Evolutionary conservation across 2,113 vertebrate genomes (phyloP).

Genomic region (Cacatua alba): DNA sequence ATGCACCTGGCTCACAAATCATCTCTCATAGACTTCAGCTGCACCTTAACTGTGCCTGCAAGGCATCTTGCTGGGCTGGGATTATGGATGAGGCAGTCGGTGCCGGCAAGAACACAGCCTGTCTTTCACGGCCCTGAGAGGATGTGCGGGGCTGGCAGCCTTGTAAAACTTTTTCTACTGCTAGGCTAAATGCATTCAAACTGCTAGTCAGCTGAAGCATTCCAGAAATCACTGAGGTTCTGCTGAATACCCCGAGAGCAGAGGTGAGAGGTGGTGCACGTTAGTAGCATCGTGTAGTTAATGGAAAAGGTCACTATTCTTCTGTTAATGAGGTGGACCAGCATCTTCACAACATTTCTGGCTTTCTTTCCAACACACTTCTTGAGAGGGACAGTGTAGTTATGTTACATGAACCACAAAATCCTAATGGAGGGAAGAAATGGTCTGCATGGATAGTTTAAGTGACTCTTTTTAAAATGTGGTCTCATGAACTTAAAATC

Average conservation of each 20-base stretch:
- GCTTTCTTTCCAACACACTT: rapidly evolving
- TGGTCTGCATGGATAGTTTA: not conserved
- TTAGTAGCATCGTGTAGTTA: not conserved
- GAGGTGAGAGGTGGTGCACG: not conserved
- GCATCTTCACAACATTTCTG: not conserved
- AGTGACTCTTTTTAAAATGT: not conserved
- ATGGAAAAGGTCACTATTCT: not conserved
- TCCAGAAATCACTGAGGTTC: not conserved
- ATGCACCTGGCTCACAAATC: conserved; percentile 58
- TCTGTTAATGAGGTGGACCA: not conserved
- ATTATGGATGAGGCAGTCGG: not conserved
- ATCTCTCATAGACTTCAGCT: not conserved
- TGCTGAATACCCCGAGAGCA: not conserved
- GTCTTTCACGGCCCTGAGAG: conserved; percentile 44
- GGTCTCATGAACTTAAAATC: not conserved
- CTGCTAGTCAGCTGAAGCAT: not conserved
- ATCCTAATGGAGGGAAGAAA: not conserved
- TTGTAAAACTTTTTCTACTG: conserved; percentile 18
- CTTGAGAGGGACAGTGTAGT: not conserved
- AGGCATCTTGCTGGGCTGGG: not conserved
- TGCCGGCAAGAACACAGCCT: conserved; percentile 36
- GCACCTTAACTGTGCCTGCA: not conserved
- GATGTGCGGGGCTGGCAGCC: not conserved
- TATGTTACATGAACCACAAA: not conserved
- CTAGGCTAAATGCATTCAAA: not conserved